Conservation (phyloP, 2,113 vertebrate species). For the Ctenomys sociabilis region DNA sequence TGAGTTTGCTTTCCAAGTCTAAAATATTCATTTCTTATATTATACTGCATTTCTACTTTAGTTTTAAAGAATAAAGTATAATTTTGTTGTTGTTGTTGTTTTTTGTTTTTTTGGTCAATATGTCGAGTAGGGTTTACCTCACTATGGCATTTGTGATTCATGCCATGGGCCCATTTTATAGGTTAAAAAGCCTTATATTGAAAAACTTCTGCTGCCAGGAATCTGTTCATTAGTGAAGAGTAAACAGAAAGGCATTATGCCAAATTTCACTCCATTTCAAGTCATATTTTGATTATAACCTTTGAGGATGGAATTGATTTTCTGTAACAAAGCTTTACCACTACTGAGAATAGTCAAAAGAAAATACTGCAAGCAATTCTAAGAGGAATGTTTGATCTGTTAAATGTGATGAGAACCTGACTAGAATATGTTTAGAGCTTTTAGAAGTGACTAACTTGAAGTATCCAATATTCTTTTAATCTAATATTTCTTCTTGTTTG, state of each 20-base stretch:
- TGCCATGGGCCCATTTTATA: slow-evolving; percentile 15
- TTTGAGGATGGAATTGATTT: slow-evolving; percentile 64
- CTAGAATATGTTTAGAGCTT: not conserved
- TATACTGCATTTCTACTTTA: not conserved
- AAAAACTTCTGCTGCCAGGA: slow-evolving; percentile 27
- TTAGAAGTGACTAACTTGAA: not conserved
- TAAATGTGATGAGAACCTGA: not conserved
- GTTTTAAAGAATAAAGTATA: slow-evolving; percentile 1
- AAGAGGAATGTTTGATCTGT: slow-evolving; percentile 28
- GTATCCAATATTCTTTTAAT: not conserved
- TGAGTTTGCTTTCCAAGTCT: not conserved
- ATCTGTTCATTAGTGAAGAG: slow-evolving; percentile 20
- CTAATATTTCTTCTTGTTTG: not conserved
- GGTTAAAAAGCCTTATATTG: slow-evolving; percentile 47
- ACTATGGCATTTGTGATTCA: slow-evolving; percentile 50
- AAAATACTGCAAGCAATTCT: slow-evolving; percentile 30
- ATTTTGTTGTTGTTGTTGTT: too few species aligned
- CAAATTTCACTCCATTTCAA: slow-evolving; percentile 67
- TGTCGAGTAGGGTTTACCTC: slow-evolving; percentile 25
- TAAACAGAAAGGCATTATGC: not conserved
- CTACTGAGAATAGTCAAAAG: slow-evolving; percentile 52
- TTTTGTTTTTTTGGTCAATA: slow-evolving; percentile 45
- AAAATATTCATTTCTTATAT: slow-evolving; percentile 47
- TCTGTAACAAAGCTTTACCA: slow-evolving; percentile 50
- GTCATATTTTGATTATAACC: slow-evolving; percentile 45